Base-by-base conservation (phyloP, 2,113 vertebrate genomes). In the Lagopus muta region DNA sequence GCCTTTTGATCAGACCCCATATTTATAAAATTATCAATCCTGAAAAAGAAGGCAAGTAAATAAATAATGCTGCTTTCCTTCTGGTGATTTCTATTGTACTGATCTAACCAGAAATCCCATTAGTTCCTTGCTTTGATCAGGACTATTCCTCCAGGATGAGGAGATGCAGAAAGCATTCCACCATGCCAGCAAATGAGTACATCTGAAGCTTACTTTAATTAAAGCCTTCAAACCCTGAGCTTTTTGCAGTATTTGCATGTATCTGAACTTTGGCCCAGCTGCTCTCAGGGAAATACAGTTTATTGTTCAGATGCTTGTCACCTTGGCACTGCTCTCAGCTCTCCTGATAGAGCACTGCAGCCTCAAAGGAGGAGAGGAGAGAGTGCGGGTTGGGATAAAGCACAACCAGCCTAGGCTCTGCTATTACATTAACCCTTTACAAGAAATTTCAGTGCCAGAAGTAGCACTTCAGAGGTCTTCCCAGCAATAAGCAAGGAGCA, bases 41-140 rank as follows among this genome's bases (percentile, higher is more conserved):
- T 0, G 2, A 72, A 82, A 62, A 79, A 73, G 48, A 27, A 66
- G 71, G 22, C 58, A 92, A 94, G 89, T 65, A 93, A 93, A 89
- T 75, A 91, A 91, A 79, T 70, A 79, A 66, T 43, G 65, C 30
- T 0, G 1, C 20, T 64, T 81, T 50, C 65, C 82, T 94, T 83
- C 86, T 81, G 65, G 76, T 93, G 50, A 80, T 83, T 91, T 83
- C 66, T 81, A 60, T 90, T 91, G 80, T 75, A 90, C 69, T 80
- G 73, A 86, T 78, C 57, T 47, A 75, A 47, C 32, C 0, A 1
- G 73, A 88, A 94, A 86, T 83, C 52, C 80, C 65, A 72, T 84
- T 65, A 75, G 69, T 84, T 90, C 64, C 76, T 88, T 3, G 8
- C 83, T 94, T 92, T 94, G 88, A 94, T 88, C 47, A 83, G 32